Evolutionary conservation across 1,140 invertebrate species (phyloP), one percentile per base, ranked within the genome.

Genomic region (Stegodyphus dumicola): DNA sequence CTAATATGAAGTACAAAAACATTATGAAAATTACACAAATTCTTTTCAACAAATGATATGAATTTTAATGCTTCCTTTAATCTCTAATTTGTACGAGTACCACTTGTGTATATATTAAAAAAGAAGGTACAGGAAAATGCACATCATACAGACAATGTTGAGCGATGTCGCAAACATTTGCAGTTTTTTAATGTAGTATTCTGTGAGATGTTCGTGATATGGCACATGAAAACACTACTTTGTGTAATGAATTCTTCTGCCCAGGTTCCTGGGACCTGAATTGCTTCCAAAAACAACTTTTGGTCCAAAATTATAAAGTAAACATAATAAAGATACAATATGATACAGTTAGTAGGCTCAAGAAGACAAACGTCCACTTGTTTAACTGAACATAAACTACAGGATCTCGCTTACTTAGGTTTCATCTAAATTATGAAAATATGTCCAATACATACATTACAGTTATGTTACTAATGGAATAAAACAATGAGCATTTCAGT

Each of bases 181-280:
- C 33, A 33, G 10, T 71, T 11, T 48, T n/a, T 11, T 51, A 13
- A 33, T 71, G 69, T 13, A 33, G 11, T 7, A 67, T 10, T 49
- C 33, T 11, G 33, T 71, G 11, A 71, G 49, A 71, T 71, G 69
- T 71, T 71, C 33, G 13, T 51, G 53, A 83, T 74, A 83, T 75
- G 70, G 80, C 70, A 75, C 71, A 83, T 71, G 78, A 73, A 15
- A 70, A 83, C 33, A 18, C 71, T 66, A 73, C 51, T 83, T 66
- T 17, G 48, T n/a, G 15, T 7, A 18, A 54, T 53, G 53, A 15
- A 56, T 56, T 56, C n/a, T 75, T 75, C 18, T 7, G 15, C 18
- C 18, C 7, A 17, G 17, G 18, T 7, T 7, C 7, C 7, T 67
- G 18, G 11, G 66, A 15, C 7, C 7, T 7, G 10, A 33, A 17